Conservation (phyloP, 2,113 vertebrate species). For the Pachyramphus minor region DNA sequence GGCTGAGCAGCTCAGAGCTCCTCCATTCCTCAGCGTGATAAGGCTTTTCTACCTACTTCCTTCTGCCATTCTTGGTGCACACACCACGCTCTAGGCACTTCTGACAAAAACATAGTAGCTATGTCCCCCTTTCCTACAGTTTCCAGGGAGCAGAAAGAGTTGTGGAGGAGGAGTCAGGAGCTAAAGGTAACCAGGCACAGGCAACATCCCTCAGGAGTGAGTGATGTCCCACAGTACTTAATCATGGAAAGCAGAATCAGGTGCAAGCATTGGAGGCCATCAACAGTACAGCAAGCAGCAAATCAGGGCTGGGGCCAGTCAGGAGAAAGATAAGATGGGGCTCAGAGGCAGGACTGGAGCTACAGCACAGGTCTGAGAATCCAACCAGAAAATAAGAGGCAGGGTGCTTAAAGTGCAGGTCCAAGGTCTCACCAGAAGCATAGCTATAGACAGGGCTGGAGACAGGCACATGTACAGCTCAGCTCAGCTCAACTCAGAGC, state of each 20-base stretch:
- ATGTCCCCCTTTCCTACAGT: not conserved
- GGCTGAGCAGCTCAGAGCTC: not conserved
- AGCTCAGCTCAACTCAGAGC: not conserved
- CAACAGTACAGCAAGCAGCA: not conserved
- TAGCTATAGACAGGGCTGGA: fast-evolving
- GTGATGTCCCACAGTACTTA: too few relatives aligned
- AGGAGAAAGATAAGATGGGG: not conserved
- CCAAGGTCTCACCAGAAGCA: not conserved
- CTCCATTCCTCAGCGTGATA: not conserved
- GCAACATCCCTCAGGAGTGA: fast-evolving
- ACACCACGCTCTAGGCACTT: not conserved
- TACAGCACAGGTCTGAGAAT: not conserved
- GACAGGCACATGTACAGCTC: not conserved
- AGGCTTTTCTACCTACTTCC: not conserved
- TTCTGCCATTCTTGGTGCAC: not conserved
- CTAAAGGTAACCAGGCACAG: not conserved
- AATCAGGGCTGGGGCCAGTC: not conserved
- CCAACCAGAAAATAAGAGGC: not conserved
- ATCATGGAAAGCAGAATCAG: not conserved
- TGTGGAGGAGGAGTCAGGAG: not conserved
- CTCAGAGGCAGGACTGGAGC: not conserved
- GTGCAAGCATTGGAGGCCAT: not conserved
- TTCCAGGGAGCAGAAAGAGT: not conserved
- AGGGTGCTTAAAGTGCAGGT: not conserved
- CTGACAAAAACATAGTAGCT: not conserved